Evolutionary conservation across 2,113 vertebrate species (phyloP).

Genomic region (Mus spicilegus): DNA sequence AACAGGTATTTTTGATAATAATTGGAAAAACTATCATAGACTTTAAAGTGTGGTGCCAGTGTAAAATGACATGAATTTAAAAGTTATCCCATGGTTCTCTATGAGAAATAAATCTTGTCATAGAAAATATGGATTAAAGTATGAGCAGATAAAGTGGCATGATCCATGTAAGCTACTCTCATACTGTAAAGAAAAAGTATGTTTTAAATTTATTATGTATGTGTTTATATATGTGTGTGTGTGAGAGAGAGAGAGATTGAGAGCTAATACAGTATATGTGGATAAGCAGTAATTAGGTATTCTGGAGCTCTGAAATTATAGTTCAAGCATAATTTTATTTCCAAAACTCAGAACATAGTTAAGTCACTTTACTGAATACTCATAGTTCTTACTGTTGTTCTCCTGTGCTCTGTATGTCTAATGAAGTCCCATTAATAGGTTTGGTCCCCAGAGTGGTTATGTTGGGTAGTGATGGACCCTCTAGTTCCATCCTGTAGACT

Average conservation of each 20-base stretch:
- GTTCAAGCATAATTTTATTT: constrained; percentile 34
- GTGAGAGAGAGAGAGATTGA: neutral
- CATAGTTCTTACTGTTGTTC: neutral
- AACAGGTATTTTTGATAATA: neutral
- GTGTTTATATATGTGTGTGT: too few species aligned
- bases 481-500: neutral
- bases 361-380: neutral
- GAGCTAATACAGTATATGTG: neutral
- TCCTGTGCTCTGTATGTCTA: neutral
- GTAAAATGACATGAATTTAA: neutral
- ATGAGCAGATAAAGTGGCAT: neutral
- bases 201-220: constrained; percentile 1
- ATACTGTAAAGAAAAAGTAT: neutral
- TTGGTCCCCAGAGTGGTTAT: neutral
- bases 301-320: constrained; percentile 36
- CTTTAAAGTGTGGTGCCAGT: neutral
- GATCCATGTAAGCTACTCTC: neutral
- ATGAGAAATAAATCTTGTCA: neutral
- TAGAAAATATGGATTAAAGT: neutral
- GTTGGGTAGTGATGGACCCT: neutral
- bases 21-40: neutral
- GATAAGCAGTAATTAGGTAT: neutral
- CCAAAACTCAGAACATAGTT: neutral
- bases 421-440: too few species aligned
- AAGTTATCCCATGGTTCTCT: neutral